Evolutionary conservation across 2,797 vertebrate species (phyloP).

Genomic region (Sarcophilus harrisii): DNA sequence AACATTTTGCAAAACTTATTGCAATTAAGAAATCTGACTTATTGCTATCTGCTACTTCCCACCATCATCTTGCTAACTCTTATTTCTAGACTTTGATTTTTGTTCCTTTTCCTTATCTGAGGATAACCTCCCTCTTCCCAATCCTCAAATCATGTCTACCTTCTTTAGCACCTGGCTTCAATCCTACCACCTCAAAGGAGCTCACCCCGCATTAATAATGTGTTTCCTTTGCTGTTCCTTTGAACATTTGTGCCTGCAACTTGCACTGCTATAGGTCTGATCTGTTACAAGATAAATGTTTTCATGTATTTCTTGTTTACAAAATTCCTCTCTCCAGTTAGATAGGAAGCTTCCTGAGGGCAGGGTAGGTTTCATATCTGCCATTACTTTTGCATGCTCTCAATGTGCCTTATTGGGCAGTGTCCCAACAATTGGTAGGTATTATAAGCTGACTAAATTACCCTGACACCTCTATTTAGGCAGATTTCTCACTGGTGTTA

Average conservation of each 20-base stretch:
- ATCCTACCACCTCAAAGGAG: background rate
- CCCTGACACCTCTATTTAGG: slow-evolving; percentile 62
- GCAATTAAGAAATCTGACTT: background rate
- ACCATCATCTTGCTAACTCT: background rate
- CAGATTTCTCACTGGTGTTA: slow-evolving; percentile 69
- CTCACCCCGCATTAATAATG: background rate
- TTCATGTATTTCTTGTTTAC: background rate
- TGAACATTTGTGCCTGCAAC: background rate
- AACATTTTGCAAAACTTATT: background rate
- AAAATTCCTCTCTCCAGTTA: background rate
- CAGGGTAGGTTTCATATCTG: slow-evolving; percentile 27
- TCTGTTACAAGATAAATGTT: background rate
- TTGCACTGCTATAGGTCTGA: background rate
- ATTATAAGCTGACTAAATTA: slow-evolving; percentile 56
- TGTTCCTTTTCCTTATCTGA: background rate
- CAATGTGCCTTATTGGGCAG: background rate
- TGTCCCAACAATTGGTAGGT: background rate
- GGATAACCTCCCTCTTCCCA: background rate
- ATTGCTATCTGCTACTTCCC: background rate
- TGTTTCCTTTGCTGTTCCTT: background rate
- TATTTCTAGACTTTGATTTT: background rate
- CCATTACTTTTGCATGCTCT: background rate
- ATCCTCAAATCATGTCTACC: background rate
- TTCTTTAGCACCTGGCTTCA: background rate
- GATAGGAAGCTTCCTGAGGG: slow-evolving; percentile 21